These are phyloP conservation scores for Bubalus kerabau DNA, from an alignment of 2,113 vertebrate genomes.

Conservation along the genomic window DNA sequence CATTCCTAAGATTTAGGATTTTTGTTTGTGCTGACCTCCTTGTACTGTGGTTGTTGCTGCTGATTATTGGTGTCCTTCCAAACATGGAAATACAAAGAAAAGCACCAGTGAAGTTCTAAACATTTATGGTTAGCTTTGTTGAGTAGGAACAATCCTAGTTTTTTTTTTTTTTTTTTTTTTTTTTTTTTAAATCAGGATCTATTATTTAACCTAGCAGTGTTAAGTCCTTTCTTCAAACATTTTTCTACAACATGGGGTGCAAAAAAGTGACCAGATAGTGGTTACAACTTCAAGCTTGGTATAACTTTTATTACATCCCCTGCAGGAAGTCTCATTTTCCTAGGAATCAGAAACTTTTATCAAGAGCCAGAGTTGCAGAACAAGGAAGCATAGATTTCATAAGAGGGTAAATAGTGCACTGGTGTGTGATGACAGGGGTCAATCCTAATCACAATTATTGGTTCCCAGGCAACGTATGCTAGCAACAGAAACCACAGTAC, in stretches of 20 bases:
- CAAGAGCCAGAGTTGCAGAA: neutral
- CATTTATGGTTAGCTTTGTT: neutral
- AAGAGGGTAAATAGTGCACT: neutral
- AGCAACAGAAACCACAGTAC: neutral
- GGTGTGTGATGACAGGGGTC: neutral
- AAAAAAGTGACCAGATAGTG: neutral
- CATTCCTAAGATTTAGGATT: neutral
- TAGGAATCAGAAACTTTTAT: neutral
- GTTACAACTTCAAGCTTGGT: neutral
- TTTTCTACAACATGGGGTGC: neutral
- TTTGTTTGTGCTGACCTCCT: neutral
- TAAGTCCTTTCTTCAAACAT: neutral
- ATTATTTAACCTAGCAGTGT: fast-evolving
- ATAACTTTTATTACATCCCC: neutral
- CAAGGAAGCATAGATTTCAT: neutral
- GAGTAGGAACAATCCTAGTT: neutral
- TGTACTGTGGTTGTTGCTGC: neutral
- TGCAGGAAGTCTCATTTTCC: neutral
- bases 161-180: neutral
- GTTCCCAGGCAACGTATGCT: neutral
- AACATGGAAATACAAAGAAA: neutral
- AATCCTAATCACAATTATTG: neutral
- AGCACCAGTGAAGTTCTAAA: neutral
- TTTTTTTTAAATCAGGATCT: neutral
- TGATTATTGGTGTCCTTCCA: neutral